Evolutionary conservation across 2,888 invertebrate genomes (phyloP).

Genomic region (Synanthedon andrenaeformis): DNA sequence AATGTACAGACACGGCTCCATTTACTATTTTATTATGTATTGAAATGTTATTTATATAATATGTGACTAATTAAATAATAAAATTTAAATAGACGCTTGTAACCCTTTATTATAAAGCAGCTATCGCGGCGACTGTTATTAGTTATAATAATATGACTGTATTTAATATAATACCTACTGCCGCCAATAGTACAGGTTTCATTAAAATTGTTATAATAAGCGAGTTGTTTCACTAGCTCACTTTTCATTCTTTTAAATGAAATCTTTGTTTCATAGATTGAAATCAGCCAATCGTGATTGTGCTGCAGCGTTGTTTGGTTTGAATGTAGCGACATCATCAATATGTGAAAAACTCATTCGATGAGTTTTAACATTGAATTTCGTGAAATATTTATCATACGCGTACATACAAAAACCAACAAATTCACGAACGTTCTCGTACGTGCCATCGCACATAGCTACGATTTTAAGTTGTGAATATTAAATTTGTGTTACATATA

Average conservation of each 20-base stretch:
- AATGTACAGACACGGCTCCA: too few species aligned
- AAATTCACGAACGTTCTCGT: constrained; percentile 34
- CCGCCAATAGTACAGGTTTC: background rate
- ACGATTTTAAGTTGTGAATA: background rate
- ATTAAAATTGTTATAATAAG: background rate
- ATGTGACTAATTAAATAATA: background rate
- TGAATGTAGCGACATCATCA: constrained; percentile 54
- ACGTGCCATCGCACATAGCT: constrained; percentile 23
- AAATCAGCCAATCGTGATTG: constrained; percentile 47
- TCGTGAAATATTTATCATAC: constrained; percentile 48
- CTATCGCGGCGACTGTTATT: background rate
- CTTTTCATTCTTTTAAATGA: background rate
- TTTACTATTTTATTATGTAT: too few species aligned
- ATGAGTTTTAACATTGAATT: constrained; percentile 33
- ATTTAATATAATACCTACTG: background rate
- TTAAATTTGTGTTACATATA: background rate
- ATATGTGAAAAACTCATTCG: constrained; percentile 59
- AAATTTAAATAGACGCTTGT: background rate
- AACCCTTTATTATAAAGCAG: background rate
- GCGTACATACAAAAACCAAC: constrained; percentile 39
- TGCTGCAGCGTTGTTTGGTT: constrained; percentile 42
- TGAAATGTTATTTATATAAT: too few species aligned
- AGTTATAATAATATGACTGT: background rate
- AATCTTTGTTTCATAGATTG: constrained; percentile 33
- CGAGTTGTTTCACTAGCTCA: background rate